These are phyloP conservation scores for Hapalemur alaotrensis DNA, from an alignment of 2,797 vertebrate genomes.

Conservation along the genomic window DNA sequence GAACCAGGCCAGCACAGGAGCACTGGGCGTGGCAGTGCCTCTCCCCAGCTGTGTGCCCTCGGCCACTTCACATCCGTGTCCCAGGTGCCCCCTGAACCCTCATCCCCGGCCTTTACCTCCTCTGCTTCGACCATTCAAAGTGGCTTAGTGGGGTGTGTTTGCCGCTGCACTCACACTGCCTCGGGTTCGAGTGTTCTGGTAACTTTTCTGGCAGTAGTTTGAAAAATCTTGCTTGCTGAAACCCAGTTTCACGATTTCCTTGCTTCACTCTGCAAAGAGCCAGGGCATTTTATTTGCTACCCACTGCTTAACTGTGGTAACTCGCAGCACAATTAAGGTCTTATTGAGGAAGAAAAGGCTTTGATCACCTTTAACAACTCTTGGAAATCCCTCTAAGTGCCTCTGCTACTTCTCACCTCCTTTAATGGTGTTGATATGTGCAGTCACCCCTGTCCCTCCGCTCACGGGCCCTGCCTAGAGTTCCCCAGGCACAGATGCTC, in stretches of 20 bases:
- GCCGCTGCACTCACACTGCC: not conserved
- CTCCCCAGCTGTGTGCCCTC: not conserved
- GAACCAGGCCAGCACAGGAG: not conserved
- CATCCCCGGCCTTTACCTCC: not conserved
- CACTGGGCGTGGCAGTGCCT: rapidly evolving
- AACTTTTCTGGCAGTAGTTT: constrained; percentile 59
- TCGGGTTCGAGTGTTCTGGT: not conserved
- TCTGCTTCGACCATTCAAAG: not conserved
- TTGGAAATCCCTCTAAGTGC: constrained; percentile 68
- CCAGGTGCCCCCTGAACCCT: not conserved
- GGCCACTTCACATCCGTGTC: not conserved
- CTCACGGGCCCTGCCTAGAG: constrained; percentile 23
- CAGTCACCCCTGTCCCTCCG: constrained; percentile 67
- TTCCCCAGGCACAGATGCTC: constrained; percentile 71
- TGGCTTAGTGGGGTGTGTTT: no score
- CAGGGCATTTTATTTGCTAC: constrained; percentile 74
- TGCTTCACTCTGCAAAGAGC: constrained; percentile 66
- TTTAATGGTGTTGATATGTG: constrained; percentile 66
- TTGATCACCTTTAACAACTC: constrained; percentile 78
- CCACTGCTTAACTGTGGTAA: constrained; percentile 76
- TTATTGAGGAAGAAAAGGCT: constrained; percentile 77
- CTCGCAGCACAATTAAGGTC: constrained; percentile 75
- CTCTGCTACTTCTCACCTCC: constrained; percentile 72
- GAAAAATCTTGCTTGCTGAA: constrained; percentile 61
- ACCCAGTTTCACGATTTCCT: constrained; percentile 73